Percentiles rank a stretch among this genome's conserved stretches.
Conservation (phyloP, 2,113 vertebrate genomes). For the Xiphorhynchus elegans region DNA sequence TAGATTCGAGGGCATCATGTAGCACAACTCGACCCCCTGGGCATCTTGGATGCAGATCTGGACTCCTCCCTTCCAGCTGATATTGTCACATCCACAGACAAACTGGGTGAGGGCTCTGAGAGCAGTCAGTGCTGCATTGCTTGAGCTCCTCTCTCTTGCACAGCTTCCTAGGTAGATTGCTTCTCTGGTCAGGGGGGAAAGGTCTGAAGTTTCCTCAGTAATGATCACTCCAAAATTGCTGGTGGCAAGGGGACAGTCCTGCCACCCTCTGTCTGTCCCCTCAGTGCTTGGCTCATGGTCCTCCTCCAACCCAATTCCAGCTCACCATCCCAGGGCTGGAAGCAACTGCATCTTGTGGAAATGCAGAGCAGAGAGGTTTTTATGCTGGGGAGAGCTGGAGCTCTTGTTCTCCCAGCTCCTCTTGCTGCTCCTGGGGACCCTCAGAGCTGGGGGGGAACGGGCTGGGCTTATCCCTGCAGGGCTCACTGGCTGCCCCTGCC, state of each 20-base stretch:
- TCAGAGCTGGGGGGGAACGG: neutral
- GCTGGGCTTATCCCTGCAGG: neutral
- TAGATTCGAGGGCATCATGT: constrained; percentile 99
- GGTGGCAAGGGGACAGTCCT: neutral
- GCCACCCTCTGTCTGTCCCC: neutral
- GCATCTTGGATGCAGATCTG: constrained; percentile 99
- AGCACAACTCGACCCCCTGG: constrained; percentile 98
- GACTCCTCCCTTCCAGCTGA: constrained; percentile 96
- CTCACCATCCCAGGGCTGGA: neutral
- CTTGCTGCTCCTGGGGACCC: neutral
- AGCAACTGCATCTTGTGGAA: neutral
- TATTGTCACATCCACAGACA: constrained; percentile 98
- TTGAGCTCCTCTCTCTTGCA: constrained; percentile 76
- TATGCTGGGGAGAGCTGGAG: neutral
- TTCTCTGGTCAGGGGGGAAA: constrained; percentile 40
- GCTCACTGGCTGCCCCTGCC: neutral
- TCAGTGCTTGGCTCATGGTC: neutral
- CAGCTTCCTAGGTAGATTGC: constrained; percentile 63
- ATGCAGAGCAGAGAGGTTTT: neutral
- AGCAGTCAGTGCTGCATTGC: constrained; percentile 74
- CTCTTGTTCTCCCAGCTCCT: neutral
- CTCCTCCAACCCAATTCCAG: neutral
- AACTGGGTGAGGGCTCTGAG: constrained; percentile 94
- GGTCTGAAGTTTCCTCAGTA: constrained; percentile 78
- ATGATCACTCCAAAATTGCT: constrained; percentile 72